Base-by-base conservation (phyloP, 2,113 vertebrate genomes). In the Amphiprion ocellaris region DNA sequence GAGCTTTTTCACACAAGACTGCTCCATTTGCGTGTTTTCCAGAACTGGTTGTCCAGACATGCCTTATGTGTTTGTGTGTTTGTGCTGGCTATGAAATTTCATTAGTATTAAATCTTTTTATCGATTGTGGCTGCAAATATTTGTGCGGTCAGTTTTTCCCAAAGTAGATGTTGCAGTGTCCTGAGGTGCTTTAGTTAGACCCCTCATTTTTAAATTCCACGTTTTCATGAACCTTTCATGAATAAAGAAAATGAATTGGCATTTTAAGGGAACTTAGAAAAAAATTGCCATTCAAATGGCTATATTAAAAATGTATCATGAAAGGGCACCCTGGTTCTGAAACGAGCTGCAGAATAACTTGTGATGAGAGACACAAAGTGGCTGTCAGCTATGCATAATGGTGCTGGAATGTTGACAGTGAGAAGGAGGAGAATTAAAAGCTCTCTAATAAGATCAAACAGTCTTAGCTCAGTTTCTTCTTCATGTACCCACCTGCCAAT, bases 381-480 rank as follows among this genome's bases (percentile, higher is more conserved):
- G 5, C 68, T 61, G 41, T 63, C 62, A 16, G 24, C 15, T 41
- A 8, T 24, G 16, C 71, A 10, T 68, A 64, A 41, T 53, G 62
- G 76, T 61, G 52, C 47, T 47, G 59, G 33, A 65, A 70, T 54
- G 59, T 50, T 72, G 54, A 84, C 61, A 30, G 24, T 50, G 46
- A 46, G 56, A 26, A 58, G 47, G 47, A 53, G 24, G 68, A 69
- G 39, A 58, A 62, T 44, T 56, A 55, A 71, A 67, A 33, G 28
- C 58, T 67, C 50, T 41, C 49, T 77, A 62, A 72, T 68, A 58
- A 54, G 24, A 62, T 80, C 49, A 62, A 47, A 64, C 54, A 8
- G 16, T 56, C 30, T 77, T 16, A 59, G 60, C 70, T 74, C 47
- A 4, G 9, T 55, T 61, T 82, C 23, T 37, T 49, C 28, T 49